Evolutionary conservation across 1,140 invertebrate genomes (phyloP).

Genomic region (silkworm (Bombyx mori)): DNA sequence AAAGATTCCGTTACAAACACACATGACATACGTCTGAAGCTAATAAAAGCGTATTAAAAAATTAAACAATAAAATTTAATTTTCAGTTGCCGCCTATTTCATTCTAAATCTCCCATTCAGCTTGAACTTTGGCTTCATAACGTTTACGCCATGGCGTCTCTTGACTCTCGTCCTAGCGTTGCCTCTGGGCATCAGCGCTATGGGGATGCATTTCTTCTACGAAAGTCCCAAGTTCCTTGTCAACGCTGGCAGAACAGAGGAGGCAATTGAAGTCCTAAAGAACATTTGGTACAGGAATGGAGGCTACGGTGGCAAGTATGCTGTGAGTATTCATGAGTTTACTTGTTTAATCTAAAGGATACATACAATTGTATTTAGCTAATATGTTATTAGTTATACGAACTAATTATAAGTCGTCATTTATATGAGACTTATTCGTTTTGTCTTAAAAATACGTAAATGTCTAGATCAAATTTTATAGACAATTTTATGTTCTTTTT

Average conservation of each 20-base stretch:
- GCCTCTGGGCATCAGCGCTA: constrained; percentile 45
- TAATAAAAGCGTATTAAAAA: no score
- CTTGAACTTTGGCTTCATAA: constrained; percentile 4
- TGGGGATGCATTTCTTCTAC: constrained; percentile 72
- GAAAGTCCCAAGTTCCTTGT: constrained; percentile 80
- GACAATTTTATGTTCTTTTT: no score
- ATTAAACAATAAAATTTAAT: neutral
- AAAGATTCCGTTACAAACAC: no score
- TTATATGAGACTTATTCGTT: no score
- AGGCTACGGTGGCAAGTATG: constrained; percentile 44
- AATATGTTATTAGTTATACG: no score
- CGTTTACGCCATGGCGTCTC: constrained; percentile 14
- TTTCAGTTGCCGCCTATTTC: constrained; percentile 47
- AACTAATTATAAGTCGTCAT: no score
- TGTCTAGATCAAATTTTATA: no score
- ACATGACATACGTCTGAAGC: no score
- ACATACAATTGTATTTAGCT: no score
- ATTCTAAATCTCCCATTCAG: constrained; percentile 26
- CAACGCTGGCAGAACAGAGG: constrained; percentile 59
- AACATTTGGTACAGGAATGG: constrained; percentile 61
- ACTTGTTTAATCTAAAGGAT: no score
- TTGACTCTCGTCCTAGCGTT: constrained; percentile 9
- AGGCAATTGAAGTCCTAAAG: constrained; percentile 66
- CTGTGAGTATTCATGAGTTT: constrained; percentile 12
- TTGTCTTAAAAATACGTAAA: no score